These are phyloP conservation scores for Pristionchus fissidentatus DNA, from an alignment of 2,888 invertebrate species.

Conservation along the genomic window DNA sequence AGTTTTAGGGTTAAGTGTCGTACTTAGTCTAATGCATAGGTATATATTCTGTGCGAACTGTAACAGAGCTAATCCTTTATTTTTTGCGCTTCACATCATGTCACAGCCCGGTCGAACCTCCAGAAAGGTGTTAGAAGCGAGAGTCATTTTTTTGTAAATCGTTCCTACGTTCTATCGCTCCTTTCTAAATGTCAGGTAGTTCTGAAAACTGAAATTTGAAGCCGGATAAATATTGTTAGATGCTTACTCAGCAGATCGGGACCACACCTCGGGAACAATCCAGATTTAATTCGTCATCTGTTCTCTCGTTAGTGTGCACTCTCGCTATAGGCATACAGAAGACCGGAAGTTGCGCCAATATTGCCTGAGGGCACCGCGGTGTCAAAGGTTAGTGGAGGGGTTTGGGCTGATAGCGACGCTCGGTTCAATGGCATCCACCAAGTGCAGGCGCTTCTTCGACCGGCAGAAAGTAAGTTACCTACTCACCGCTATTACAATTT, in stretches of 20 bases:
- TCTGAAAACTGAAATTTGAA: no score
- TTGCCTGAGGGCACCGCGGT: background rate
- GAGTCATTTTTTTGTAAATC: no score
- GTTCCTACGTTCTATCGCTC: no score
- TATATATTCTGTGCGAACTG: no score
- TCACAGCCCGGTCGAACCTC: no score
- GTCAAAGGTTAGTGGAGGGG: constrained; percentile 23
- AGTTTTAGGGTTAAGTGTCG: no score
- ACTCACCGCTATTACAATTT: background rate
- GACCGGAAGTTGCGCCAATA: constrained; percentile 21
- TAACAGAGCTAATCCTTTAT: no score
- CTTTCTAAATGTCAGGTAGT: no score
- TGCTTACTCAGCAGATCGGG: background rate
- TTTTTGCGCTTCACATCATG: no score
- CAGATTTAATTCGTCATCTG: constrained; percentile 32
- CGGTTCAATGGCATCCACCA: constrained; percentile 15
- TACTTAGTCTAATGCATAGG: no score
- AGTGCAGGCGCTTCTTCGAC: constrained; percentile 33
- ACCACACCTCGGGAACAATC: constrained; percentile 11
- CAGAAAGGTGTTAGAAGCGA: no score
- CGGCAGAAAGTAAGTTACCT: background rate
- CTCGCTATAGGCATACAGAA: background rate
- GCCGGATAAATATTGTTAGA: no score
- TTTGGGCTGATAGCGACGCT: background rate
- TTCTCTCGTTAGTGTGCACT: background rate